Percentiles rank a stretch among this genome's conserved stretches.
Conservation (phyloP, 2,113 vertebrate genomes). For the Gyps fulvus region DNA sequence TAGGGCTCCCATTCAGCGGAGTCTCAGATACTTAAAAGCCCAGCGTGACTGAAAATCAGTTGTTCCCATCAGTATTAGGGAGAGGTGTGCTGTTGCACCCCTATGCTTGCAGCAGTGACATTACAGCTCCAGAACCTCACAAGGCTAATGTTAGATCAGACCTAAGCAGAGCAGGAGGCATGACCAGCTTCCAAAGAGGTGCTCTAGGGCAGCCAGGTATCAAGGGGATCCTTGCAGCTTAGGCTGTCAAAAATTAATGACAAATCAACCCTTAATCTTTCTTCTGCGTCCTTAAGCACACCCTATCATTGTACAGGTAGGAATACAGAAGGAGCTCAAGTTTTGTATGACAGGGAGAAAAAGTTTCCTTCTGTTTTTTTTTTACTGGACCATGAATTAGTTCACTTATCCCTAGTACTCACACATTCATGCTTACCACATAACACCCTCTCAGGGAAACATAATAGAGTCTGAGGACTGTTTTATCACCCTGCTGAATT, state of each 20-base stretch:
- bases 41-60: not conserved
- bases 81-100: not conserved
- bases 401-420: not conserved
- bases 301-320: not conserved
- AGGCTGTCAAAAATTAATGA: not conserved
- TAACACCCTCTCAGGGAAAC: not conserved
- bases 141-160: not conserved
- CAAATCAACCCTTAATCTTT: not conserved
- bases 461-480: not conserved
- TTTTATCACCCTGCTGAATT: not conserved
- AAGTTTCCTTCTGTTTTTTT: not conserved
- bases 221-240: not conserved
- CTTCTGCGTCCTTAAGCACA: not conserved
- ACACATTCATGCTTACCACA: not conserved
- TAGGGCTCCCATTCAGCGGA: not conserved
- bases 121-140: accelerated
- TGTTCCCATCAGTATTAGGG: not conserved
- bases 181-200: not conserved
- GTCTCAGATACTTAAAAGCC: not conserved
- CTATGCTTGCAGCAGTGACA: not conserved
- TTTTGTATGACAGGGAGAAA: not conserved
- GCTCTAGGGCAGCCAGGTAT: not conserved
- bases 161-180: not conserved
- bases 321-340: not conserved
- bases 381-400: not conserved